Percentiles rank a stretch among this genome's conserved stretches.
Conservation (phyloP, 2,113 vertebrate genomes). For the Alces alces region DNA sequence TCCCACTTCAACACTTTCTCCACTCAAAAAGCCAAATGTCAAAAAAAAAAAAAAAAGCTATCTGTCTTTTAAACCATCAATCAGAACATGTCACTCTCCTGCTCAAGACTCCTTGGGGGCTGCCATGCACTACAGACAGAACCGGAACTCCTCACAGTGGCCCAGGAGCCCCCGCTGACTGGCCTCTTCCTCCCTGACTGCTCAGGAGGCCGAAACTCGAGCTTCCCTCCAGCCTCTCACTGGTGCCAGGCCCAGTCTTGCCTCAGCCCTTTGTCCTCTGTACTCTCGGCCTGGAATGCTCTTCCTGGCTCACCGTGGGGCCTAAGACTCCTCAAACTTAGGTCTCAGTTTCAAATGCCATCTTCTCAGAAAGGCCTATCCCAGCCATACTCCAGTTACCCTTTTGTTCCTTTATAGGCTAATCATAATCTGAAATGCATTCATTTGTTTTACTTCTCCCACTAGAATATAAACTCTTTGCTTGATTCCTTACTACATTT, state of each 20-base stretch:
- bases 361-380: not conserved
- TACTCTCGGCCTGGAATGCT: not conserved
- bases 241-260: not conserved
- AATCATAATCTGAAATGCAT: conserved; percentile 20
- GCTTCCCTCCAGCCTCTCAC: not conserved
- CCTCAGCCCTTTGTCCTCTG: conserved; percentile 11
- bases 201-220: not conserved
- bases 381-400: not conserved
- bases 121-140: conserved; percentile 12
- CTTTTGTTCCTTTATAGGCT: not conserved
- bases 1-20: conserved; percentile 14
- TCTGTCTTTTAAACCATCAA: not conserved
- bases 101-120: not conserved
- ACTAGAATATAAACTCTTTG: not conserved
- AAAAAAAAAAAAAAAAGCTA: not conserved
- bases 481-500: not conserved
- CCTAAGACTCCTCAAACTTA: not conserved
- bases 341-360: not conserved
- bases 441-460: not conserved
- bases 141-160: not conserved
- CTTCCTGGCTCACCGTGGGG: not conserved
- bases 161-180: not conserved
- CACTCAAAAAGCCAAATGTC: not conserved
- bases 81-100: not conserved
- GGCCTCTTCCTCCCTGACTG: not conserved